These are phyloP conservation scores for Drosophila takahashii DNA, from an alignment of 1,140 invertebrate genomes.

Conservation along the genomic window DNA sequence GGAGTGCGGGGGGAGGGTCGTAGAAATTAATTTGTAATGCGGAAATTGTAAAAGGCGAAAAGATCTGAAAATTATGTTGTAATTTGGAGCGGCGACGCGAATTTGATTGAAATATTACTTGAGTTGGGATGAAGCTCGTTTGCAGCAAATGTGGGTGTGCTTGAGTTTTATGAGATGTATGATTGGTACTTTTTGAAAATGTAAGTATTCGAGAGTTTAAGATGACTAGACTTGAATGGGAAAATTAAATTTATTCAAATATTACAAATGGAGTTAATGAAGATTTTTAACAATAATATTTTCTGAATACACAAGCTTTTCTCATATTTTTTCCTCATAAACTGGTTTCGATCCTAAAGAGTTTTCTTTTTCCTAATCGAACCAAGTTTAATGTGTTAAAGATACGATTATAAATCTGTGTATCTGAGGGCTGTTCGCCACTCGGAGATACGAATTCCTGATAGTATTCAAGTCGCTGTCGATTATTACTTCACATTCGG, in stretches of 20 bases:
- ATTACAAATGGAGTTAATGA: not conserved
- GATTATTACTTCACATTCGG: conserved; percentile 35
- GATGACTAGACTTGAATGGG: not conserved
- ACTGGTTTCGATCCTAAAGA: not conserved
- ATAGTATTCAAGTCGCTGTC: conserved; percentile 40
- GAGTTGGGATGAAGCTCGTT: conserved; percentile 19
- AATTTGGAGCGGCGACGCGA: conserved; percentile 61
- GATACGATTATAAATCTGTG: conserved; percentile 6
- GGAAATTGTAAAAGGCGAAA: conserved; percentile 65
- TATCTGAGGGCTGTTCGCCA: conserved; percentile 10
- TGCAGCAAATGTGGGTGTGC: not conserved
- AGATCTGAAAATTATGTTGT: conserved; percentile 50
- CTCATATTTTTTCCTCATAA: too few relatives aligned
- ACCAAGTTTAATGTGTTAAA: conserved; percentile 12
- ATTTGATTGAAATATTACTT: conserved; percentile 64
- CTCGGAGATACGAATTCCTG: conserved; percentile 34
- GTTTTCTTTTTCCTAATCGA: conserved; percentile 5
- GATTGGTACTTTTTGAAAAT: not conserved
- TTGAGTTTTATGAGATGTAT: conserved; percentile 6
- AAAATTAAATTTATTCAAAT: not conserved
- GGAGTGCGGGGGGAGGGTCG: conserved; percentile 3
- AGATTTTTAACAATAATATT: too few relatives aligned
- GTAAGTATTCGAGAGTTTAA: not conserved
- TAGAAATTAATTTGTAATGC: conserved; percentile 71
- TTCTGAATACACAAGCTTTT: too few relatives aligned